Conservation (phyloP, 1,140 invertebrate species). For the Muscidifurax raptorellus region DNA sequence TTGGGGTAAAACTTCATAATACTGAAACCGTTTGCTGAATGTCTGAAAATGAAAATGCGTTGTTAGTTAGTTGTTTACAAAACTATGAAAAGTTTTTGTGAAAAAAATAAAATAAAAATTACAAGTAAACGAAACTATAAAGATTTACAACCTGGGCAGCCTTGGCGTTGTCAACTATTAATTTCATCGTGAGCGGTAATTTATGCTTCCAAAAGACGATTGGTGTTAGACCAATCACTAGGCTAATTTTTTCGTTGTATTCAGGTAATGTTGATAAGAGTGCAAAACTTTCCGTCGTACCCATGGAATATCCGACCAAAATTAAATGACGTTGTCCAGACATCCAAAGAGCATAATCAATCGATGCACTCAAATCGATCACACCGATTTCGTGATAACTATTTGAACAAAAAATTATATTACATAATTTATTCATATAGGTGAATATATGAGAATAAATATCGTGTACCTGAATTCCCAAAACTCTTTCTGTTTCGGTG, state of each 20-base stretch:
- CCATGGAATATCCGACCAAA: conserved; percentile 82
- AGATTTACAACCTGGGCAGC: not conserved
- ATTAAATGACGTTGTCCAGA: conserved; percentile 76
- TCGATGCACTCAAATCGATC: conserved; percentile 79
- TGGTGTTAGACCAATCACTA: conserved; percentile 79
- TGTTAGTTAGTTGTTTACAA: not conserved
- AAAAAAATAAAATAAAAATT: not conserved
- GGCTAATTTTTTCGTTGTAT: conserved; percentile 78
- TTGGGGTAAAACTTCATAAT: not conserved
- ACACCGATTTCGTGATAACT: conserved; percentile 80
- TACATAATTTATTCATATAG: not conserved
- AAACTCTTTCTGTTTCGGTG: conserved; percentile 75
- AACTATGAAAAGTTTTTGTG: not conserved
- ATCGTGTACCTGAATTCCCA: conserved; percentile 77
- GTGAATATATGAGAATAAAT: not conserved
- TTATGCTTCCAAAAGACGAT: conserved; percentile 68
- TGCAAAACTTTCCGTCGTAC: conserved; percentile 79
- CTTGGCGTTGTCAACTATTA: not conserved
- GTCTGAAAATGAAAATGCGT: not conserved
- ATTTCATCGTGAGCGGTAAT: not conserved
- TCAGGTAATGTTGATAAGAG: conserved; percentile 77
- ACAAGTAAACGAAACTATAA: not conserved
- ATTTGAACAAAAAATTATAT: conserved; percentile 27
- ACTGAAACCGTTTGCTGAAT: not conserved
- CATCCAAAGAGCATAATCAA: conserved; percentile 77